These are phyloP conservation scores for Rhynchopsitta pachyrhyncha DNA, from an alignment of 2,113 vertebrate species.

Conservation along the genomic window DNA sequence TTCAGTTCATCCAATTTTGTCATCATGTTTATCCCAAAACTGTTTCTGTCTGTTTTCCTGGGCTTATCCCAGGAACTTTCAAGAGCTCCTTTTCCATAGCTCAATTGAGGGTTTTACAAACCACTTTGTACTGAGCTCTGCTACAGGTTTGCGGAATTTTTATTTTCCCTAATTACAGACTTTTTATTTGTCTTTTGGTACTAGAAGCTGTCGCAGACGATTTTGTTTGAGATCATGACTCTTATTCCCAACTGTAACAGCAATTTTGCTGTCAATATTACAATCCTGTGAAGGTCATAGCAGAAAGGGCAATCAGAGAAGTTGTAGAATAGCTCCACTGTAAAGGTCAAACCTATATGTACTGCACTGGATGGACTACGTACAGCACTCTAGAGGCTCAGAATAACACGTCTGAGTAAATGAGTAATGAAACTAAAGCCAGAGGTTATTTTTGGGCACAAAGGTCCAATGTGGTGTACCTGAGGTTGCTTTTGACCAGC, in stretches of 20 bases:
- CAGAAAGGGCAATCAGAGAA: not conserved
- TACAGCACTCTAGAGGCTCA: not conserved
- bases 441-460: not conserved
- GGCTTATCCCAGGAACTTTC: not conserved
- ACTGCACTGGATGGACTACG: not conserved
- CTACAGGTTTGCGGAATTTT: not conserved
- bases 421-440: not conserved
- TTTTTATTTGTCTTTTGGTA: not conserved
- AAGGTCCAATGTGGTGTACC: not conserved
- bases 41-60: not conserved
- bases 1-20: not conserved
- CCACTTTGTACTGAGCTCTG: not conserved
- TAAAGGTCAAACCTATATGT: not conserved
- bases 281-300: not conserved
- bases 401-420: not conserved
- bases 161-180: not conserved
- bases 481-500: not conserved
- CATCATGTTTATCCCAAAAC: not conserved
- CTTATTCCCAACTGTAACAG: not conserved
- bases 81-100: not conserved
- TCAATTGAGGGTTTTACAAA: not conserved
- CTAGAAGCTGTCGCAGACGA: not conserved
- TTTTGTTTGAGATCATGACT: not conserved
- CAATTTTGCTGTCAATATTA: not conserved
- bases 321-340: not conserved